A percentile compares a stretch with the other conserved stretches of the same genome.
Conservation (phyloP, 2,888 invertebrate genomes). For the Loripinus fragilis region DNA sequence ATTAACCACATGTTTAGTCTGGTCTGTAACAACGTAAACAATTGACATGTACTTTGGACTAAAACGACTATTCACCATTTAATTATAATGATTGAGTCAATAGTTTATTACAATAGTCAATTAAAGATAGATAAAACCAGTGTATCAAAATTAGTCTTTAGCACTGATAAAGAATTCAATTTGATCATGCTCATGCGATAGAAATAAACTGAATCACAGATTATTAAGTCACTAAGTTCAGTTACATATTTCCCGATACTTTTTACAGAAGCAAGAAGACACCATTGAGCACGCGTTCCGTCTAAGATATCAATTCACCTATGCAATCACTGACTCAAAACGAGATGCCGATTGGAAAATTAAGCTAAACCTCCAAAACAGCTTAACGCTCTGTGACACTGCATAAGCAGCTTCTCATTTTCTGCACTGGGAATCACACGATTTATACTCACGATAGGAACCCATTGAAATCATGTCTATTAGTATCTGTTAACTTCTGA, state of each 20-base stretch:
- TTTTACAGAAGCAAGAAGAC: constrained; percentile 3
- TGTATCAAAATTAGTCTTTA: constrained; percentile 10
- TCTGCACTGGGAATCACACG: constrained; percentile 38
- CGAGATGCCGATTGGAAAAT: constrained; percentile 53
- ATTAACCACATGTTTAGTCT: constrained; percentile 15
- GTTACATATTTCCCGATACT: not conserved
- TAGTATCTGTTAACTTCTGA: constrained; percentile 22
- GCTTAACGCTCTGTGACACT: constrained; percentile 25
- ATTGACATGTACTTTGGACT: constrained; percentile 6
- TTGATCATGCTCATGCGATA: not conserved
- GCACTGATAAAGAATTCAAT: constrained; percentile 1
- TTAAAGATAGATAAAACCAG: constrained; percentile 5
- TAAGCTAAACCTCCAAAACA: constrained; percentile 40
- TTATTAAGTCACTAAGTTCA: constrained; percentile 15
- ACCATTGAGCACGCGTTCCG: constrained; percentile 5
- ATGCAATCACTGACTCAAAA: constrained; percentile 2
- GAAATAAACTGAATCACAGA: constrained; percentile 10
- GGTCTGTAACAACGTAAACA: not conserved
- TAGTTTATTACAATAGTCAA: constrained; percentile 14
- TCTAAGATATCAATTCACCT: constrained; percentile 19
- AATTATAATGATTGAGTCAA: constrained; percentile 13
- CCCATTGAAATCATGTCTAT: constrained; percentile 22
- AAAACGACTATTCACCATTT: not conserved
- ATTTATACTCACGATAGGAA: constrained; percentile 32
- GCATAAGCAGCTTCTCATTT: constrained; percentile 46